phyloP scores from a whole-genome alignment of 1,140 invertebrate genomes.

The Yoshiicerus persimilis region DNA sequence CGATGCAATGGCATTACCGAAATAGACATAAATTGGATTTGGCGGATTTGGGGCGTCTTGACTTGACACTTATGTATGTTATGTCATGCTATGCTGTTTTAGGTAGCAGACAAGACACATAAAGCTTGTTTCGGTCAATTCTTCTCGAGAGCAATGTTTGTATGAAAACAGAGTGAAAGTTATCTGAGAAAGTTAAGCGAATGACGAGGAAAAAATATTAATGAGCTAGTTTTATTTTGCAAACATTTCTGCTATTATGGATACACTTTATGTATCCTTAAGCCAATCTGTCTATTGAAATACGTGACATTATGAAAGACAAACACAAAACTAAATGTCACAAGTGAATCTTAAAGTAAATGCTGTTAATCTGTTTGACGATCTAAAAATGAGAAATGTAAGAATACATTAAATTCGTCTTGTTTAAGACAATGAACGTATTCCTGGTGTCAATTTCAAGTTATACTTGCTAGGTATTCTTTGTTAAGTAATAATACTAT shows the following conservation, averaged over 20 bases:
- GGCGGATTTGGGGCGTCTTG: not conserved
- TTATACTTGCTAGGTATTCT: not conserved
- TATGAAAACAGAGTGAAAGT: not conserved
- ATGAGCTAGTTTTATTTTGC: not conserved
- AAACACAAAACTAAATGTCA: too few species aligned
- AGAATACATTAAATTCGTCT: too few species aligned
- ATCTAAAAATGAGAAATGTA: too few species aligned
- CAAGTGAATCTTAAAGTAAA: too few species aligned
- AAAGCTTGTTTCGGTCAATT: not conserved
- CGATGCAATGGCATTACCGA: not conserved
- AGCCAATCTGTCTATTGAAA: too few species aligned
- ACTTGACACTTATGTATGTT: not conserved
- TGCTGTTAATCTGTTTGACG: too few species aligned
- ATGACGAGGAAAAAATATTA: not conserved
- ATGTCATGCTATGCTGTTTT: not conserved
- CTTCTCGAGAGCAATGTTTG: not conserved
- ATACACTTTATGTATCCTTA: not conserved
- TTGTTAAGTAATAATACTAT: not conserved
- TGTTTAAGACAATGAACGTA: too few species aligned
- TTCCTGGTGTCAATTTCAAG: too few species aligned
- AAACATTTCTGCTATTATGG: not conserved
- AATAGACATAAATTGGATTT: not conserved
- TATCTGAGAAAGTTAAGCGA: not conserved
- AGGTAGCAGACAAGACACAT: not conserved
- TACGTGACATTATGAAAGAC: too few species aligned